Base-by-base conservation (phyloP, 2,797 vertebrate genomes). In the Pipistrellus pygmaeus region DNA sequence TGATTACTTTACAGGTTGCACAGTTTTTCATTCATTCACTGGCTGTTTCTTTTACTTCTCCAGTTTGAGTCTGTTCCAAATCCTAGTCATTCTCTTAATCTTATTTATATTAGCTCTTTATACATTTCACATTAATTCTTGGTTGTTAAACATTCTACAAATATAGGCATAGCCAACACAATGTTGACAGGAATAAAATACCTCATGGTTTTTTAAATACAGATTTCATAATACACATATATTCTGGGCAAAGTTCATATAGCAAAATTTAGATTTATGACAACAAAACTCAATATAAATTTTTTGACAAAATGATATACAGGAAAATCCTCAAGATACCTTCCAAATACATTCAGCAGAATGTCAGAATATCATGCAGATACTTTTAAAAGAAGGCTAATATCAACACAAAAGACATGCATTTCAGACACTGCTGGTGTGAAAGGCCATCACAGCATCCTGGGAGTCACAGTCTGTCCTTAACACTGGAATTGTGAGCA, bases 221-320 rank as follows among this genome's bases (percentile, higher is more conserved):
- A 93, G 69, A 86, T 76, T 83, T 87, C n/a, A 11, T 55, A 55
- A 10, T 21, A 30, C 2, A 35, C 30, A 55, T 41, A 76, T 85
- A 44, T 66, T 32, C 10, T 10, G n/a, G 38, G n/a, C 64, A 62
- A 32, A n/a, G 27, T 55, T 78, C 48, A 82, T 14, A 17, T 30
- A 72, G 18, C 8, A 85, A 91, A 82, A 53, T 68, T 53, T 73
- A 88, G 35, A 89, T 62, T 85, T 88, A 51, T 85, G 48, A 82
- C 32, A 93, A 64, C 8, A 85, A 93, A 93, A 72, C 46, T 88
- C 53, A 90, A 25, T 21, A 32, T 3, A 93, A 93, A 85, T 85
- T 18, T 73, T 38, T 81, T 20, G 25, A 44, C 41, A 73, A 60
- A 83, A n/a, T 25, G 14, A 80, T 13, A 76, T 32, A 55, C 2